A percentile compares a stretch with the other conserved stretches of the same genome.
Evolutionary conservation across 2,888 invertebrate genomes (phyloP).

Genomic region (Plemyria rubiginata): DNA sequence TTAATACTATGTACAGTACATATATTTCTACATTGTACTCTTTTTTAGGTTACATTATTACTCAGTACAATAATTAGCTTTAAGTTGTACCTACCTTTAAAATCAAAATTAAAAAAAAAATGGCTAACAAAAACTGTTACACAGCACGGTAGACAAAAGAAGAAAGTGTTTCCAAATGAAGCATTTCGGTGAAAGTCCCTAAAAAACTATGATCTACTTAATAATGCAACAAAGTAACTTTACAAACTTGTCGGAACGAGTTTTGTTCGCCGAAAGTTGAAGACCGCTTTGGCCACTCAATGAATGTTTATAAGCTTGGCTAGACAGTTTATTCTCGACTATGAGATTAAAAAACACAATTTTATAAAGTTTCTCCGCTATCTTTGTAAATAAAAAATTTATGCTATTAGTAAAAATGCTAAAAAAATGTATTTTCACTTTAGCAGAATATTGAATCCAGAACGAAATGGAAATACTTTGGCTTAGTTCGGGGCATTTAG

Average conservation of each 20-base stretch:
- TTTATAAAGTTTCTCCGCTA: background rate
- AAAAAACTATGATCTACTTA: conserved; percentile 30
- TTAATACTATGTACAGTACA: too few species aligned
- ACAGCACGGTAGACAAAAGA: background rate
- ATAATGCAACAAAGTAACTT: conserved; percentile 38
- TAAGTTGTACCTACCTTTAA: too few species aligned
- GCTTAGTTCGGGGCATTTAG: too few species aligned
- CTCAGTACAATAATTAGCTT: too few species aligned
- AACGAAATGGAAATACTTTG: too few species aligned
- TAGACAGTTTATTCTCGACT: conserved; percentile 25
- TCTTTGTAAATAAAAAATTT: background rate
- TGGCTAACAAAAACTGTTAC: background rate
- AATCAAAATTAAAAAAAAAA: too few species aligned
- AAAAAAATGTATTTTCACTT: too few species aligned
- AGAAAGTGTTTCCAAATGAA: conserved; percentile 13
- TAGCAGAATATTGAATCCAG: too few species aligned
- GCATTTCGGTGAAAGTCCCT: conserved; percentile 4
- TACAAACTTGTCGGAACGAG: conserved; percentile 34
- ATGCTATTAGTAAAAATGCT: too few species aligned
- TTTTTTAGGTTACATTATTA: too few species aligned
- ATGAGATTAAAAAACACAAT: conserved; percentile 13
- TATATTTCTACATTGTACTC: too few species aligned
- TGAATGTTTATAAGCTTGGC: conserved; percentile 33
- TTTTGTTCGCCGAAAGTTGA: conserved; percentile 36
- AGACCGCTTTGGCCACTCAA: conserved; percentile 30